These are phyloP conservation scores for Escarpia spicata DNA, from an alignment of 2,888 invertebrate species.

Conservation along the genomic window DNA sequence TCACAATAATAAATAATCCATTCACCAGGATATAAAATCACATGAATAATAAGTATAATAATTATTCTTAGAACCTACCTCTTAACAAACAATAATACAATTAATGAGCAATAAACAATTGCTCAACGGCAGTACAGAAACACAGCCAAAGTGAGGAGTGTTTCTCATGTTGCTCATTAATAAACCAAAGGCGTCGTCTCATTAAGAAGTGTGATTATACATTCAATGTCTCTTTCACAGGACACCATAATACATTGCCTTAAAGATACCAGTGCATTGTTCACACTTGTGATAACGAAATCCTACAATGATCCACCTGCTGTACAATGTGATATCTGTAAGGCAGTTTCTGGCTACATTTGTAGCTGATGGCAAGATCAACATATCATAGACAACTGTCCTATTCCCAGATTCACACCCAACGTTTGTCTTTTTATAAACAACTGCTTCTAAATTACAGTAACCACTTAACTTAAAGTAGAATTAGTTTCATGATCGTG, in stretches of 20 bases:
- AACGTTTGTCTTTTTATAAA: not conserved
- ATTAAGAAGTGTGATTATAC: not conserved
- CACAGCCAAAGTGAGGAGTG: not conserved
- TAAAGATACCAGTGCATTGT: not conserved
- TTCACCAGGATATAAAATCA: conserved; percentile 16
- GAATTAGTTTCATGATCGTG: not conserved
- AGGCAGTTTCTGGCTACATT: not conserved
- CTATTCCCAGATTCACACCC: not conserved
- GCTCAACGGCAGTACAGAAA: not conserved
- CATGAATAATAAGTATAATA: conserved; percentile 14
- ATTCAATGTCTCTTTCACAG: not conserved
- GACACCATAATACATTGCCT: not conserved
- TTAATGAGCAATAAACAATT: not conserved
- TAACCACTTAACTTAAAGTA: not conserved
- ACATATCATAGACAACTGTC: not conserved
- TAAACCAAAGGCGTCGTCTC: not conserved
- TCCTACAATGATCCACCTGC: not conserved
- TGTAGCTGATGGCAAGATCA: not conserved
- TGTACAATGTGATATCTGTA: not conserved
- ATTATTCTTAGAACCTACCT: not conserved
- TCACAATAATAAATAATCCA: conserved; percentile 16
- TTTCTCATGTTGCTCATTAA: not conserved
- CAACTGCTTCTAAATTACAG: not conserved
- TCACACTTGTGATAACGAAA: not conserved
- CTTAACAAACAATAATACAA: not conserved